Conservation (phyloP, 2,888 invertebrate genomes). For the Peribatodes rhomboidaria region DNA sequence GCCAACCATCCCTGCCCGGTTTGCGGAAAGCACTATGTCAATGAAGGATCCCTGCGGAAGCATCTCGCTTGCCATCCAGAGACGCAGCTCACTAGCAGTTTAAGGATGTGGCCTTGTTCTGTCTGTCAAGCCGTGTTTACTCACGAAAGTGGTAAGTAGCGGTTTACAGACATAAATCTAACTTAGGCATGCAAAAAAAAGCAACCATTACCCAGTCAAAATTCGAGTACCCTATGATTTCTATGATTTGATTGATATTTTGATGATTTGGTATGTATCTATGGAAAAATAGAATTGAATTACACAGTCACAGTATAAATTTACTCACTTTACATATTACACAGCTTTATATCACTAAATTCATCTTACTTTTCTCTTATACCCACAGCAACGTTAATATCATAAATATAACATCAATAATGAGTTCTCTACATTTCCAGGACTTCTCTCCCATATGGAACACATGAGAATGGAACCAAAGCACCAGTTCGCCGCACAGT, state of each 20-base stretch:
- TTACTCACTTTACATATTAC: no score
- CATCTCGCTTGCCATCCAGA: constrained; percentile 98
- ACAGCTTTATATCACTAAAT: no score
- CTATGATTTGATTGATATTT: no score
- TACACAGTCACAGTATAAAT: no score
- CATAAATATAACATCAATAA: background rate
- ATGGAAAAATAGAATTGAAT: no score
- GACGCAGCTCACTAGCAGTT: constrained; percentile 94
- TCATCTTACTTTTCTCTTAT: no score
- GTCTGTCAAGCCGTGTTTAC: constrained; percentile 98
- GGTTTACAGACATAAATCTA: background rate
- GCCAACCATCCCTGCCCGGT: constrained; percentile 98
- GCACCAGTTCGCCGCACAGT: constrained; percentile 98
- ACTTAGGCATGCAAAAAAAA: background rate
- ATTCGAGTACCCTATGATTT: no score
- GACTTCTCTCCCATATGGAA: constrained; percentile 97
- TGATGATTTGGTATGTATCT: no score
- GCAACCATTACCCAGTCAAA: no score
- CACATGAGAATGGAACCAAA: constrained; percentile 99
- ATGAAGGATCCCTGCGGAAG: constrained; percentile 96
- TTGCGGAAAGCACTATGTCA: constrained; percentile 98
- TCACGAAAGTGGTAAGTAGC: constrained; percentile 93
- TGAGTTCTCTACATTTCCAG: constrained; percentile 82
- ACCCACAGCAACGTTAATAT: background rate
- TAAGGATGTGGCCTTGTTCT: constrained; percentile 98